Base-by-base conservation (phyloP, 2,888 invertebrate species). In the Acleris laterana region DNA sequence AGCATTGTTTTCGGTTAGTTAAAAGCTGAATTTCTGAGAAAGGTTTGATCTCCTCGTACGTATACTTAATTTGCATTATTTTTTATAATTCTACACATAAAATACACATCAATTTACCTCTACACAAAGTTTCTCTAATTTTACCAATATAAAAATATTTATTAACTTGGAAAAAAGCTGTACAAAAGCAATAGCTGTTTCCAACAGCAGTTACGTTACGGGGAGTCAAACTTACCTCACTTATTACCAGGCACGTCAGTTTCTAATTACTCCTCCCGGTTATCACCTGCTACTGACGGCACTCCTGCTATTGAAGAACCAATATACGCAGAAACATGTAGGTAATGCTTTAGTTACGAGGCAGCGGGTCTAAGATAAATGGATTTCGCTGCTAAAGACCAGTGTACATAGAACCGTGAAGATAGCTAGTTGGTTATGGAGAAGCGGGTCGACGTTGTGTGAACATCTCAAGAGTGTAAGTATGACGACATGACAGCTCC, bases 271-370 rank as follows among this genome's bases (percentile, higher is more conserved):
- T 84, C 83, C 82, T 84, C 83, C 82, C 84, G 77, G 85, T 81
- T 87, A 89, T 89, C 92, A 93, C 92, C 92, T 93, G 92, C 87
- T 78, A 78, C 88, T 93, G 92, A 91, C 91, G 86, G 79, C 74
- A 76, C 71, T 77, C 73, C 78, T 80, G 75, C 77, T 76, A 71
- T 71, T 72, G 70, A 69, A 73, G 72, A 65, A 66, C 86, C 84
- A 85, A 25, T 72, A 68, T 78, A 73, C 13, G 7, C 2, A 63
- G 80, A 82, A 22, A 77, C 69, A 61, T 60, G 51, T 38, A 63
- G 44, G 56, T 66, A 59, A 53, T 52, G 67, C 25, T 11, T 63
- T 38, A 49, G 58, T 66, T 56, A 70, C 69, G 68, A 72, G 58
- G 59, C 53, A 49, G 25, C 61, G 50, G 84, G 46, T 80, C 82